These are phyloP conservation scores for Myodes glareolus DNA, from an alignment of 2,113 vertebrate species.

Conservation along the genomic window DNA sequence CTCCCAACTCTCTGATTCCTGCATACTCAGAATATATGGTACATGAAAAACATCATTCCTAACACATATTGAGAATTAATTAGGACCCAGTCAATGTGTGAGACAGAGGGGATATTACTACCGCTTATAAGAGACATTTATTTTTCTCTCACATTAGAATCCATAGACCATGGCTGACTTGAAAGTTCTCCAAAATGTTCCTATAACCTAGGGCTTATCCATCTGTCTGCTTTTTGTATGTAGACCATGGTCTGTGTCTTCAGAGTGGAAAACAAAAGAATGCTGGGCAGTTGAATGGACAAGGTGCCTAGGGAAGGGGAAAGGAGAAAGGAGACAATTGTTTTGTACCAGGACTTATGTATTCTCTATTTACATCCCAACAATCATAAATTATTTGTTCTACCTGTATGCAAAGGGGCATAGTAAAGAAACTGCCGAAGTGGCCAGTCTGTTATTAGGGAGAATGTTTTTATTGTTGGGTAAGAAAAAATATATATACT, in stretches of 20 bases:
- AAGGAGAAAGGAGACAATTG: background rate
- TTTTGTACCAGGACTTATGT: background rate
- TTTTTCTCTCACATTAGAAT: background rate
- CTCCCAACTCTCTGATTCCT: background rate
- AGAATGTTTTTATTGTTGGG: background rate
- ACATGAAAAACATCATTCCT: background rate
- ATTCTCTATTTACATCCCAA: background rate
- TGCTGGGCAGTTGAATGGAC: background rate
- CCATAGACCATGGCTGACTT: background rate
- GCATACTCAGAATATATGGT: background rate
- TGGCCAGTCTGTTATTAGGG: background rate
- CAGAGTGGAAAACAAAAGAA: background rate
- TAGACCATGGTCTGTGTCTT: background rate
- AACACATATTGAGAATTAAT: background rate
- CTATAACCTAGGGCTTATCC: background rate
- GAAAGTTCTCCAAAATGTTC: background rate
- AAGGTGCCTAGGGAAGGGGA: background rate
- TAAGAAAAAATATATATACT: background rate
- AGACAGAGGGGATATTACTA: background rate
- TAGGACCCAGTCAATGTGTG: background rate
- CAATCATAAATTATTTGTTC: background rate
- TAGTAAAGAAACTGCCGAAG: background rate
- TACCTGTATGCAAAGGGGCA: background rate
- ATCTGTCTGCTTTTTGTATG: background rate
- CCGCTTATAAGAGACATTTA: background rate